A percentile compares a stretch with the other conserved stretches of the same genome.
Evolutionary conservation across 2,888 invertebrate species (phyloP).

Genomic region (Phyllotreta striolata): DNA sequence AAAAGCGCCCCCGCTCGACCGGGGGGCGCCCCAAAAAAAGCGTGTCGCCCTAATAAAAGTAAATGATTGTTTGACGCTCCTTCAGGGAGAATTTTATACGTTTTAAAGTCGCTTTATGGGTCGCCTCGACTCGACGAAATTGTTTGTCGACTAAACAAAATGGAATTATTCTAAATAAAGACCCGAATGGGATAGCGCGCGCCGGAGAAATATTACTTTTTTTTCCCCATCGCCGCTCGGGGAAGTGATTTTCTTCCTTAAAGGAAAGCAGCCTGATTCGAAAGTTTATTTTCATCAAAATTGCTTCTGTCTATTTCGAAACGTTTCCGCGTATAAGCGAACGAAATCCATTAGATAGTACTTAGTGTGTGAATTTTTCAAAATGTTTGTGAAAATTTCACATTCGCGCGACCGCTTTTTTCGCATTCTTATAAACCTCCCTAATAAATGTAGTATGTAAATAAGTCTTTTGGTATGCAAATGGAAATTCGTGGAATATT

Average conservation of each 20-base stretch:
- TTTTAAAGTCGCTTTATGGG: conserved; percentile 21
- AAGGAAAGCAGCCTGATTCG: no score
- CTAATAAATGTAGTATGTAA: conserved; percentile 15
- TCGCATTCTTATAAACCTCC: not conserved
- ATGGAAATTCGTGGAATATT: conserved; percentile 12
- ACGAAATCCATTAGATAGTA: no score
- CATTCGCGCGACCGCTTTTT: not conserved
- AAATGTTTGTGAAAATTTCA: no score
- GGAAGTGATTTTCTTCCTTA: no score
- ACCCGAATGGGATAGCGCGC: not conserved
- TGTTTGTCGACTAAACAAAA: conserved; percentile 31
- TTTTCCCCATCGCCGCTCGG: no score
- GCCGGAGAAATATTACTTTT: no score
- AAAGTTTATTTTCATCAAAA: no score
- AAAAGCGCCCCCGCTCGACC: not conserved
- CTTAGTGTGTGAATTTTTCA: no score
- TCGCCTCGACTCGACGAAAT: conserved; percentile 18
- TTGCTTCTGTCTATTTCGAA: no score
- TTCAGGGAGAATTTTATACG: conserved; percentile 34
- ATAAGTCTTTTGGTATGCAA: conserved; percentile 16
- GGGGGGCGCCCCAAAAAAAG: conserved; percentile 14
- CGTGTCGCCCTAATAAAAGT: conserved; percentile 41
- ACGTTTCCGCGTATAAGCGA: no score
- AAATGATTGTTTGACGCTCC: conserved; percentile 42
- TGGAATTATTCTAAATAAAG: conserved; percentile 27